Evolutionary conservation across 2,888 invertebrate genomes (phyloP), one percentile per base, ranked within the genome.

Genomic region (Anthophora plumipes): DNA sequence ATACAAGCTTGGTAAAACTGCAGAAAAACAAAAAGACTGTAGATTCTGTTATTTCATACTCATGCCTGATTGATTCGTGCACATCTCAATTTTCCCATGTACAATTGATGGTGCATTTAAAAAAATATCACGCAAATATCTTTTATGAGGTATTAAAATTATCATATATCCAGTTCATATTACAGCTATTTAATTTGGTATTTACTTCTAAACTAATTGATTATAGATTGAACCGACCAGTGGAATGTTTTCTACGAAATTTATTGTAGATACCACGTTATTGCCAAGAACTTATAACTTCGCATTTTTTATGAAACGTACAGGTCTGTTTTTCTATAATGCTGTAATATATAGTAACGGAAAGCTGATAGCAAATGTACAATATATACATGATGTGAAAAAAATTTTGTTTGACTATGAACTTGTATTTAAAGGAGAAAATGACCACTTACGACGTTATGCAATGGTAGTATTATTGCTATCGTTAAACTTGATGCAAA

Each of bases 31-130:
- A 4, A n/a, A 5, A 25, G 31, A 25, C 14, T 20, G 25, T 1
- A 12, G 6, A 39, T 48, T 14, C 17, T 14, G 11, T 0, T 54
- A 5, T 1, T 11, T 46, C 0, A 9, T 50, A 48, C 22, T 12
- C 25, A 41, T 95, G 95, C 85, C 94, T 94, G 85, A 94, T 94
- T 83, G 93, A 90, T 74, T 92, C 92, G 14, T 94, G 94, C 80
- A 88, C 88, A 3, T 91, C 93, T 57, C 89, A 94, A 78, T 89
- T 94, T 22, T 94, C 94, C 2, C 89, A 94, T 61, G 94, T 92
- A 22, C 93, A 94, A 66, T 91, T 95, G 89, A 92, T 95, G 67
- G 94, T 94, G 83, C 95, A 95, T 87, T 91, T 95, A 50, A 94
- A 94, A 72, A 94, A 94, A 89, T 94, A 91, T 86, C 95, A 95